These are phyloP conservation scores for Leptonema lineaticorne DNA, from an alignment of 1,140 invertebrate genomes.

Conservation along the genomic window DNA sequence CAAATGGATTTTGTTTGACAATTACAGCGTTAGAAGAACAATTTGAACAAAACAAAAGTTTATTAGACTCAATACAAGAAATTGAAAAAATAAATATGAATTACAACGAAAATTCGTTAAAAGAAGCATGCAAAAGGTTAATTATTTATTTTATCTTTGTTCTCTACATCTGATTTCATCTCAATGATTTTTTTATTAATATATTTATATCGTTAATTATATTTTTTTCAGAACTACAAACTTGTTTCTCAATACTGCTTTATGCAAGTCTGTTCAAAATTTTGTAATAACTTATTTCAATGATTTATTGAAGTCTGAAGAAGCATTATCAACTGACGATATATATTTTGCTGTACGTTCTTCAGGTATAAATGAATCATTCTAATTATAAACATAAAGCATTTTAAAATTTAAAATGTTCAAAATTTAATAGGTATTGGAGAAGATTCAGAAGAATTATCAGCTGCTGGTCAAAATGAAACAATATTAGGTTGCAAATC, in stretches of 20 bases:
- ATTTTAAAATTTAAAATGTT: not conserved
- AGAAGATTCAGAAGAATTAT: slow-evolving; percentile 76
- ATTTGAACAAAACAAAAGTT: slow-evolving; percentile 47
- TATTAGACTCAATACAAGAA: slow-evolving; percentile 48
- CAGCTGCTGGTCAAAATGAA: slow-evolving; percentile 83
- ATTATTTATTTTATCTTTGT: not conserved
- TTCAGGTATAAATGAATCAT: slow-evolving; percentile 57
- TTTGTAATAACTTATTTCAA: slow-evolving; percentile 45
- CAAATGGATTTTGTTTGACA: slow-evolving; percentile 64
- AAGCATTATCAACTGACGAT: slow-evolving; percentile 33
- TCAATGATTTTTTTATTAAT: not conserved
- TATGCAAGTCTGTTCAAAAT: slow-evolving; percentile 45
- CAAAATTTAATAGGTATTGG: slow-evolving; percentile 65
- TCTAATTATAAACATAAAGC: too few species aligned
- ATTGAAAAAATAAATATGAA: slow-evolving; percentile 48
- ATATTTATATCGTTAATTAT: too few species aligned
- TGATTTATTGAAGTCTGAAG: slow-evolving; percentile 12
- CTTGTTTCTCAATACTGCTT: slow-evolving; percentile 45
- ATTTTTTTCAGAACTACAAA: slow-evolving; percentile 45
- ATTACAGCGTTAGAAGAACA: slow-evolving; percentile 58
- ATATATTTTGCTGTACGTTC: slow-evolving; percentile 56
- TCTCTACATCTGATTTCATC: too few species aligned
- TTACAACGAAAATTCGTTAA: slow-evolving; percentile 48
- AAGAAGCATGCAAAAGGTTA: slow-evolving; percentile 48
- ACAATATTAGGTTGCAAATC: slow-evolving; percentile 68